Conservation (phyloP, 2,113 vertebrate genomes). For the Microcebus ravelobensis region DNA sequence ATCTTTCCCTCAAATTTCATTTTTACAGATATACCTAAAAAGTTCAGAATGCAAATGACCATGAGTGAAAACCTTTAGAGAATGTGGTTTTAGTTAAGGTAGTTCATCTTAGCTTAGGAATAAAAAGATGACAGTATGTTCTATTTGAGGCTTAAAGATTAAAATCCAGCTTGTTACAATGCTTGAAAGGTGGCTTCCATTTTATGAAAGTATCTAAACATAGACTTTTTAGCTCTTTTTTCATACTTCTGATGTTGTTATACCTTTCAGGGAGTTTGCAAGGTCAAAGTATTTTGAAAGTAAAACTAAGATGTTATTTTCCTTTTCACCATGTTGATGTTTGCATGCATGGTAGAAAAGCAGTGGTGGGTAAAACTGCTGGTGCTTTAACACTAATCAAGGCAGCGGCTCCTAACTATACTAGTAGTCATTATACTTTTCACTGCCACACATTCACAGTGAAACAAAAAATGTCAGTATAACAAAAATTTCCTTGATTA, state of each 20-base stretch:
- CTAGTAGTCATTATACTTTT: not conserved
- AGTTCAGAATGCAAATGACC: not conserved
- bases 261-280: not conserved
- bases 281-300: not conserved
- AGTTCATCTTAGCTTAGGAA: not conserved
- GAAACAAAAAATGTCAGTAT: not conserved
- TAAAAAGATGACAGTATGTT: not conserved
- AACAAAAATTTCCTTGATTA: not conserved
- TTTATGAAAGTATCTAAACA: not conserved
- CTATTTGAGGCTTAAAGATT: not conserved
- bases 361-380: not conserved
- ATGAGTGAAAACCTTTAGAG: not conserved
- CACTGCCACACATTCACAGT: not conserved
- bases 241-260: not conserved
- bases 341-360: not conserved
- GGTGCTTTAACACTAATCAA: not conserved
- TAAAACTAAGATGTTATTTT: not conserved
- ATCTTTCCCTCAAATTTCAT: not conserved
- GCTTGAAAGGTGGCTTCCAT: not conserved
- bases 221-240: not conserved
- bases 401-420: not conserved
- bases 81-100: not conserved
- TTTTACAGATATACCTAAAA: slow-evolving; percentile 1
- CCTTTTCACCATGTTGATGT: not conserved
- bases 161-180: not conserved